These are phyloP conservation scores for Venustoraphidia nigricollis DNA, from an alignment of 2,888 invertebrate species.

Conservation along the genomic window DNA sequence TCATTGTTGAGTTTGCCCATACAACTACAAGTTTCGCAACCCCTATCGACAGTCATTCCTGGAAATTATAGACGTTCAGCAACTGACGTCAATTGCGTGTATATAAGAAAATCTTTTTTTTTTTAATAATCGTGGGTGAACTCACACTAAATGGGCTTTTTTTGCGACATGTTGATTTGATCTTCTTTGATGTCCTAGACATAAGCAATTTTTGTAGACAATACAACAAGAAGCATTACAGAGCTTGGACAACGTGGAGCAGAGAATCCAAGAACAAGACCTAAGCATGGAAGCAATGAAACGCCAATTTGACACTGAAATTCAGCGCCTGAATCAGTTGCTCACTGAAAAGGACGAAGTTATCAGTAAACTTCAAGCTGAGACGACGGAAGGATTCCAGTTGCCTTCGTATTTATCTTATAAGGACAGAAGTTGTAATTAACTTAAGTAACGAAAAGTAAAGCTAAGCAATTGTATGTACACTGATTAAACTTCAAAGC, in stretches of 20 bases:
- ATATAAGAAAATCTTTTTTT: too few relatives aligned
- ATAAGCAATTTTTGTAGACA: slow-evolving; percentile 21
- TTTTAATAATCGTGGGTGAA: too few relatives aligned
- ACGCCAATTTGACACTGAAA: slow-evolving; percentile 29
- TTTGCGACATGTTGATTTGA: too few relatives aligned
- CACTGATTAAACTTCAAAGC: too few relatives aligned
- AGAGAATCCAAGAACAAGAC: slow-evolving; percentile 32
- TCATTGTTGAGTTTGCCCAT: too few relatives aligned
- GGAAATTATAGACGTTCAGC: too few relatives aligned
- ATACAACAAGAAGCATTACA: slow-evolving; percentile 35
- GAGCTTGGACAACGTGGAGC: slow-evolving; percentile 33
- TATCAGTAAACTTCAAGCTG: slow-evolving; percentile 24
- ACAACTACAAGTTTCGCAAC: too few relatives aligned
- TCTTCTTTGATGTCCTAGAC: slow-evolving; percentile 1
- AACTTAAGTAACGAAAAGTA: not conserved
- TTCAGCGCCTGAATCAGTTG: slow-evolving; percentile 28
- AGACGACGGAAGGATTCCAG: slow-evolving; percentile 16
- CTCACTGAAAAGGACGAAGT: slow-evolving; percentile 30
- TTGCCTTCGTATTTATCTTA: slow-evolving; percentile 22
- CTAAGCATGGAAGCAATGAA: slow-evolving; percentile 29
- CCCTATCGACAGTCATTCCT: too few relatives aligned
- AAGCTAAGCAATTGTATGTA: too few relatives aligned
- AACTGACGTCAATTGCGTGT: too few relatives aligned
- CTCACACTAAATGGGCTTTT: too few relatives aligned
- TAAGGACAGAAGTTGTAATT: slow-evolving; percentile 20